Evolutionary conservation across 1,140 invertebrate species (phyloP).

Genomic region (Neoseiulus cucumeris): DNA sequence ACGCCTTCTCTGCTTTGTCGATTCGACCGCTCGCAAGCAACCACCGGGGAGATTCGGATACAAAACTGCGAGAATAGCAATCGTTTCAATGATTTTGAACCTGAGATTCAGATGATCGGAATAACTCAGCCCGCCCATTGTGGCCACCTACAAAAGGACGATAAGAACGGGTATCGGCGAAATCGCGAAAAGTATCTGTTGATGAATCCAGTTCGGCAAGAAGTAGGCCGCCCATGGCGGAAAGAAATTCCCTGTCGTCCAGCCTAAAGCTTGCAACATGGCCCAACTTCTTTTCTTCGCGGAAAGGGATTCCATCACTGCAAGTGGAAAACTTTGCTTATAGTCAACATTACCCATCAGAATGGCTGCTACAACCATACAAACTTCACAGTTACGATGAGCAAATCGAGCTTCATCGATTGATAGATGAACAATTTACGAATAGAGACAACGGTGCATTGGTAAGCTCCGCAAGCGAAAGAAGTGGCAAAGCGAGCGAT

Average conservation of each 20-base stretch:
- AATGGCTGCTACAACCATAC: no score
- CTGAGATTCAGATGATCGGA: not conserved
- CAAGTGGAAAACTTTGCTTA: not conserved
- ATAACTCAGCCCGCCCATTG: not conserved
- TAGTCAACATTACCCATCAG: no score
- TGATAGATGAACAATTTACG: no score
- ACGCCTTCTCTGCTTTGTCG: not conserved
- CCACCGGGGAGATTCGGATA: not conserved
- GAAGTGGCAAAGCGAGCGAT: not conserved
- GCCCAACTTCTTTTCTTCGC: not conserved
- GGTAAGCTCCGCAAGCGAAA: not conserved
- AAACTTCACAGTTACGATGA: no score
- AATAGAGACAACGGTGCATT: not conserved
- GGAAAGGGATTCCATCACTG: not conserved
- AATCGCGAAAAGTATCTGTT: not conserved
- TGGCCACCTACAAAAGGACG: not conserved
- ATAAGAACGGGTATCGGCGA: not conserved
- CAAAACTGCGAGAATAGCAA: not conserved
- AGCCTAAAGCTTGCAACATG: not conserved
- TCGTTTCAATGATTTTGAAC: not conserved
- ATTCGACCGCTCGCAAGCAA: not conserved
- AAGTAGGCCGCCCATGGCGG: not conserved
- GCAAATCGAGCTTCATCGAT: no score
- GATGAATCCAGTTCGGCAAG: not conserved
- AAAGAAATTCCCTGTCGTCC: not conserved